Base-by-base conservation (phyloP, 2,113 vertebrate genomes). In the Apus apus region DNA sequence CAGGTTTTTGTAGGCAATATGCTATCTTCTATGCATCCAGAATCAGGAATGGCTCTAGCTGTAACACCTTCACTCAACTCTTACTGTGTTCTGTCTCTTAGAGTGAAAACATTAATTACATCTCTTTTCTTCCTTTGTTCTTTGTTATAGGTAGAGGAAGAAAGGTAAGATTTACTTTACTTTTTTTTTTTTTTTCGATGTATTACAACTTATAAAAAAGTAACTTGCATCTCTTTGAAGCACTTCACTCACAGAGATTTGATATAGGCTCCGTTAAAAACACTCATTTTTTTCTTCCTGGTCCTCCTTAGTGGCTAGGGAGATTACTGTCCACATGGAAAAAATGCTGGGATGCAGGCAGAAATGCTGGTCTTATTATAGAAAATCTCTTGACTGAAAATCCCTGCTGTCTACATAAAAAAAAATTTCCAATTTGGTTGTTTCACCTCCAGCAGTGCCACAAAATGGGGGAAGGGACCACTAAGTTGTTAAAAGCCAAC, bases 71-170 rank as follows among this genome's bases (percentile, higher is more conserved):
- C 21, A 13, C 38, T 76, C 43, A 30, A 1, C 30, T 60, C 23
- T 48, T 40, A 22, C 9, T 1, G 1, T 34, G 8, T 50, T 75
- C 38, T 73, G 13, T 38, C 22, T 74, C 14, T 85, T 20, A 38
- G 22, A 76, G 38, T 80, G 83, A 79, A 94, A 79, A 50, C 61
- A 97, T 36, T 88, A 77, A 90, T 94, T 85, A 92, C 12, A 43
- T 92, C 58, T 74, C 83, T 93, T 66, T 95, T 87, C 30, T 95
- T 45, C 61, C 94, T 95, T 96, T 97, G 8, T 67, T 9, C 13
- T 58, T 84, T 91, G 60, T 62, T 77, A 71, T 73, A 98, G 98
- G 97, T 92, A 98, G 98, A 97, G 98, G 98, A 97, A 97, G 96
- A 97, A 98, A 98, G 98, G 98, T 98, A 97, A 98, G 98, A 94